Evolutionary conservation across 2,888 invertebrate genomes (phyloP).

Genomic region (Plemyria rubiginata): DNA sequence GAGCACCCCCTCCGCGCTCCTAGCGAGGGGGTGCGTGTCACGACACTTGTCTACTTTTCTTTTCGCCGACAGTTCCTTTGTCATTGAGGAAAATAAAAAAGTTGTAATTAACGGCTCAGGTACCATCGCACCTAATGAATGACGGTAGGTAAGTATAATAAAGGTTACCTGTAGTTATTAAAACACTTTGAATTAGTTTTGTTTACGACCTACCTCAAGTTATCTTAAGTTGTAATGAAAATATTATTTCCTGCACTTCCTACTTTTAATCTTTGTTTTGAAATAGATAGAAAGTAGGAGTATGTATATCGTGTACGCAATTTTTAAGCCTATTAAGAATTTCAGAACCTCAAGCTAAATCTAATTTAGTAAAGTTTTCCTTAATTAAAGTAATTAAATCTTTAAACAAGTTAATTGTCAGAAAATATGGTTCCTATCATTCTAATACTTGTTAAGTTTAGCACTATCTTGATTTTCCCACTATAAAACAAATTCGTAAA

Average conservation of each 20-base stretch:
- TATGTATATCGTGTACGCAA: no score
- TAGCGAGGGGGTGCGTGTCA: slow-evolving; percentile 78
- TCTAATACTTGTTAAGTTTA: neutral
- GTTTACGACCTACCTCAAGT: slow-evolving; percentile 31
- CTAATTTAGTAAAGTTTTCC: no score
- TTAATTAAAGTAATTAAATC: neutral
- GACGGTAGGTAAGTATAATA: slow-evolving; percentile 67
- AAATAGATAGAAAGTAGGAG: neutral
- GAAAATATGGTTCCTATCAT: neutral
- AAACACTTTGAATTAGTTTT: slow-evolving; percentile 20
- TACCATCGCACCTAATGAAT: slow-evolving; percentile 76
- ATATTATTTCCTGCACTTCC: neutral
- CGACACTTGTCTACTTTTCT: slow-evolving; percentile 85
- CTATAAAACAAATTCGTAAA: slow-evolving; percentile 26
- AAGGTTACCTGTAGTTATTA: slow-evolving; percentile 44
- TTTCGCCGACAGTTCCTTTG: slow-evolving; percentile 85
- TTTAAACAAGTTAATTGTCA: neutral
- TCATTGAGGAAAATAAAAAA: slow-evolving; percentile 85
- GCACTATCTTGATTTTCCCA: slow-evolving; percentile 25
- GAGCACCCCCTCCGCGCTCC: slow-evolving; percentile 58
- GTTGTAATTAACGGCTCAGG: slow-evolving; percentile 85
- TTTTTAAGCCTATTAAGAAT: no score
- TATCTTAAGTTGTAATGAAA: slow-evolving; percentile 11
- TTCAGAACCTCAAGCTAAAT: no score
- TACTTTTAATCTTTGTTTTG: neutral